Evolutionary conservation across 2,797 vertebrate species (phyloP), one percentile per base, ranked within the genome.

Genomic region (Scomberomorus guttatus): DNA sequence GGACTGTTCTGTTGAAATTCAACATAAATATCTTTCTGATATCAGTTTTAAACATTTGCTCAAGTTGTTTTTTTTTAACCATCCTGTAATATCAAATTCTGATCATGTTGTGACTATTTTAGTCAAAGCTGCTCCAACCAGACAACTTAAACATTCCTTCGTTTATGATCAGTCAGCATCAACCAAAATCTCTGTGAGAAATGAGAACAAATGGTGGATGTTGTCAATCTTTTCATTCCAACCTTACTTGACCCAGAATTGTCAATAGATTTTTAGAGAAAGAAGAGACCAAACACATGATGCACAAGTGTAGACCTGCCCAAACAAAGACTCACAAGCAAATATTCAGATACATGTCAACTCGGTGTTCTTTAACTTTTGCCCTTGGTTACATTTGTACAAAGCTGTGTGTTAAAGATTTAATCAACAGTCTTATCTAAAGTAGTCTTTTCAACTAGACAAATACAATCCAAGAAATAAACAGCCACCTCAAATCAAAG

Each of bases 1-100:
- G 5, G 9, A 55, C 34, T 52, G 20, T 70, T 72, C 50, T 56
- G 15, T 57, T 71, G 8, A 69, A 84, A 66, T 29, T 39, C 27
- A 39, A 67, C 63, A 57, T 54, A 67, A 46, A 51, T 34, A 14
- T 27, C n/a, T 63, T 48, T 7, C 22, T 72, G 25, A 37, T 51
- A 20, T 72, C 13, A 2, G 14, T 56, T 50, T 25, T 22, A 71
- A 55, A 17, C 24, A 24, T 46, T 64, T 59, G 8, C 4, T 0
- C 13, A 17, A 27, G 51, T 2, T 51, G 18, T 22, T 37, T 46
- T 62, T 44, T 77, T 71, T 56, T 37, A 9, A 56, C 32, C 24
- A 18, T 50, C 8, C 13, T 68, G 24, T 84, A 13, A 42, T 58
- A 12, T 57, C 0, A 20, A 7, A n/a, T 8, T 58, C 22, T 71